Percentiles rank a stretch among this genome's conserved stretches.
Evolutionary conservation across 2,888 invertebrate genomes (phyloP).

Genomic region (Lasioglossum oenotherae): DNA sequence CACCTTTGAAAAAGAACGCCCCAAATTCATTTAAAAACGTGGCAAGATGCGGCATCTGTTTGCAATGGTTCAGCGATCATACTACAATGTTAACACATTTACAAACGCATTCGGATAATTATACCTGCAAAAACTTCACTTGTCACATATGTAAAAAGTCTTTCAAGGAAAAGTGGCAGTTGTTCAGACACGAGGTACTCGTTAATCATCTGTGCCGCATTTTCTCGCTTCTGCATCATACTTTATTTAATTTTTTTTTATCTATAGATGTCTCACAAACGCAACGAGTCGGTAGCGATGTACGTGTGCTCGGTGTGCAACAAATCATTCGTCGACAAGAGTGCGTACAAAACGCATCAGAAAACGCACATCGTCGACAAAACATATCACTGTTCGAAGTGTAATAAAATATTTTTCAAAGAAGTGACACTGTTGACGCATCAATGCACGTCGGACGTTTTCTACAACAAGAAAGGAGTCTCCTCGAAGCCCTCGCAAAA

Average conservation of each 20-base stretch:
- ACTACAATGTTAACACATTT: conserved; percentile 79
- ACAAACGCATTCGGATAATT: conserved; percentile 77
- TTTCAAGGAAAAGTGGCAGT: conserved; percentile 79
- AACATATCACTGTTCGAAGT: conserved; percentile 79
- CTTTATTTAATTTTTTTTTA: not conserved
- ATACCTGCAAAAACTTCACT: conserved; percentile 72
- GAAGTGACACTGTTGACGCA: conserved; percentile 77
- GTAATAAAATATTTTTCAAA: conserved; percentile 81
- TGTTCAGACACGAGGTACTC: conserved; percentile 78
- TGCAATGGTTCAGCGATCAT: conserved; percentile 78
- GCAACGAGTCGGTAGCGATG: conserved; percentile 56
- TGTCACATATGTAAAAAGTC: conserved; percentile 77
- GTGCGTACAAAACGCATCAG: conserved; percentile 72
- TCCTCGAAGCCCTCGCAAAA: conserved; percentile 63
- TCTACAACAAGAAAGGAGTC: conserved; percentile 64
- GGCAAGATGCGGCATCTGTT: conserved; percentile 78
- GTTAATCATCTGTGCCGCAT: conserved; percentile 4
- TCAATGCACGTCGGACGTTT: conserved; percentile 70
- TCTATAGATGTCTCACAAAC: conserved; percentile 75
- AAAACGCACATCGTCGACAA: conserved; percentile 75
- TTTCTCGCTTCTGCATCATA: not conserved
- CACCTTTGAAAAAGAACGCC: conserved; percentile 66
- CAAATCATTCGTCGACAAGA: conserved; percentile 74
- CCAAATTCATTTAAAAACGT: conserved; percentile 72
- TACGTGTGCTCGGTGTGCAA: conserved; percentile 74